phyloP scores from a whole-genome alignment of 2,797 vertebrate species.

The Sylvia borin region DNA sequence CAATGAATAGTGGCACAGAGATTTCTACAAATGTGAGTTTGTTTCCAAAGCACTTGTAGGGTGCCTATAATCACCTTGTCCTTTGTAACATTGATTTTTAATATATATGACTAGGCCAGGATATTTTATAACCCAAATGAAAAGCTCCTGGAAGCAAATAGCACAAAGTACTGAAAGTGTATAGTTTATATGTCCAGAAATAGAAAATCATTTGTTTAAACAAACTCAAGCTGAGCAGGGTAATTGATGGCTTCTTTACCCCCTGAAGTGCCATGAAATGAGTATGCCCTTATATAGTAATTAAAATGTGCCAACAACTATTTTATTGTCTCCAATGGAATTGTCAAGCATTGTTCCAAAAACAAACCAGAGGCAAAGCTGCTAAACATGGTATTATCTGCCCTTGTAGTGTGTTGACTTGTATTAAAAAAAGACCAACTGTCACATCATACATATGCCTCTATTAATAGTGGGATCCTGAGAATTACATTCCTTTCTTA shows the following conservation, averaged over 20 bases:
- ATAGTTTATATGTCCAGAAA: conserved; percentile 38
- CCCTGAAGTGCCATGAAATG: conserved; percentile 51
- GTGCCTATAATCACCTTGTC: conserved; percentile 35
- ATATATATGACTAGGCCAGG: conserved; percentile 19
- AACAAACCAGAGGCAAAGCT: conserved; percentile 39
- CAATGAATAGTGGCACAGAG: conserved; percentile 14
- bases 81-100: conserved; percentile 64
- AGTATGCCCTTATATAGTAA: conserved; percentile 61
- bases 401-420: neutral
- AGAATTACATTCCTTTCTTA: neutral
- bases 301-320: conserved; percentile 65
- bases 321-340: conserved; percentile 53
- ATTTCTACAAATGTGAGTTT: conserved; percentile 53
- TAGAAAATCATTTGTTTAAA: conserved; percentile 69
- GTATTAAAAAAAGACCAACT: neutral
- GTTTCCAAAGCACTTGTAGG: conserved; percentile 44
- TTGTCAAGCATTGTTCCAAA: conserved; percentile 50
- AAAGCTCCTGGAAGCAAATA: conserved; percentile 50
- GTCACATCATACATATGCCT: neutral
- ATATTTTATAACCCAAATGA: conserved; percentile 26
- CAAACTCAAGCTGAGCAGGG: conserved; percentile 55
- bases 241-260: conserved; percentile 66
- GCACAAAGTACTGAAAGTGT: neutral
- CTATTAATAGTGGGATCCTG: neutral
- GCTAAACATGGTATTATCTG: conserved; percentile 37